A percentile compares a stretch with the other conserved stretches of the same genome.
Conservation (phyloP, 2,113 vertebrate genomes). For the Epinephelus cyanopodus region DNA sequence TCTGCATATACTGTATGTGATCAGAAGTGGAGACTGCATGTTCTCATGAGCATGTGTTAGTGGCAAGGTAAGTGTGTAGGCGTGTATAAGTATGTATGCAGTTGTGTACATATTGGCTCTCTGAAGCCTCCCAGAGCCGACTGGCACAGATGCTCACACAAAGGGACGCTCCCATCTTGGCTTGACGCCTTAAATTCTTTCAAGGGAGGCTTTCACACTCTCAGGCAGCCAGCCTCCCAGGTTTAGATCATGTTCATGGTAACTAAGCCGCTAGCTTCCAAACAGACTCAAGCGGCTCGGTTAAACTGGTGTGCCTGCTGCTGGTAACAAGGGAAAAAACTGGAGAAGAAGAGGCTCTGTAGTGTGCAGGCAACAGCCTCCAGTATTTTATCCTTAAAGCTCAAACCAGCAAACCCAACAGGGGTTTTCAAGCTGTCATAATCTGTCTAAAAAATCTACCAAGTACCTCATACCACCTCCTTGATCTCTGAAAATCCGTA, state of each 20-base stretch:
- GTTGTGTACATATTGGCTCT: slow-evolving; percentile 44
- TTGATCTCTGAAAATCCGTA: slow-evolving; percentile 58
- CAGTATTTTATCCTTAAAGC: slow-evolving; percentile 41
- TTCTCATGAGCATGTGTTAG: neutral
- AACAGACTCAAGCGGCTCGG: slow-evolving; percentile 11
- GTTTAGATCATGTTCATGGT: slow-evolving; percentile 45
- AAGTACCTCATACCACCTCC: slow-evolving; percentile 28
- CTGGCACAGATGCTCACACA: slow-evolving; percentile 14
- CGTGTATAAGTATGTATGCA: neutral
- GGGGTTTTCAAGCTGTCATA: slow-evolving; percentile 51
- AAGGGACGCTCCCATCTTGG: slow-evolving; percentile 18
- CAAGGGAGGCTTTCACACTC: slow-evolving; percentile 28
- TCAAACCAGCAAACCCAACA: slow-evolving; percentile 39
- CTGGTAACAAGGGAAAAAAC: slow-evolving; percentile 17
- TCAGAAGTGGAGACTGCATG: neutral
- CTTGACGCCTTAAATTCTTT: slow-evolving; percentile 18
- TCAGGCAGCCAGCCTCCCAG: slow-evolving; percentile 16
- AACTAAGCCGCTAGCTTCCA: slow-evolving; percentile 23
- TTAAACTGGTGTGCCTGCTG: slow-evolving; percentile 15
- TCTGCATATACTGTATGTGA: neutral
- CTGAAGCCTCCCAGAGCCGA: slow-evolving; percentile 17
- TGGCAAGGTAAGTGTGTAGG: neutral
- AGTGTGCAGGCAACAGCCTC: slow-evolving; percentile 34
- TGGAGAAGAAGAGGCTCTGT: slow-evolving; percentile 43
- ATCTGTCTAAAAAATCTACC: slow-evolving; percentile 56